These are phyloP conservation scores for Apus apus DNA, from an alignment of 2,113 vertebrate species.

Conservation along the genomic window DNA sequence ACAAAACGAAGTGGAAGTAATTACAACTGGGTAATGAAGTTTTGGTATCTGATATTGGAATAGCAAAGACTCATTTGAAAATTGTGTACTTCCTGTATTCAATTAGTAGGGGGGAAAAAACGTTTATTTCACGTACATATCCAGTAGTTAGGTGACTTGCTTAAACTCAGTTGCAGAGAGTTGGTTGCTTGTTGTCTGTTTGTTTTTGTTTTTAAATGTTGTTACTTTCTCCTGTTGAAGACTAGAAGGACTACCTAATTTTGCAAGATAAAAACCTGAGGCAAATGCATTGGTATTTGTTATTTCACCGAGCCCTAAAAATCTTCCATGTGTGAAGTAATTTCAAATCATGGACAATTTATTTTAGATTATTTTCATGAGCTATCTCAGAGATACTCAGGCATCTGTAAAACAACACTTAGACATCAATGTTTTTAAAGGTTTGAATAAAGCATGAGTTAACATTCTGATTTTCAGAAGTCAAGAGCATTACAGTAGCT, in stretches of 20 bases:
- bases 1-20: conserved; percentile 11
- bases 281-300: background rate
- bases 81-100: conserved; percentile 18
- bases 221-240: background rate
- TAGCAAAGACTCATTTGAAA: background rate
- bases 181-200: too few relatives aligned
- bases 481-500: background rate
- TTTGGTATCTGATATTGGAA: background rate
- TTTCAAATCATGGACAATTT: background rate
- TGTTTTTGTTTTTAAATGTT: background rate
- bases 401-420: background rate
- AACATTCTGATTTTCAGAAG: background rate
- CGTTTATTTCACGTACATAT: conserved; percentile 7
- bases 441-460: background rate
- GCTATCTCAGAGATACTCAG: background rate
- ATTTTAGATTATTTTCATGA: background rate
- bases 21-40: conserved; percentile 9
- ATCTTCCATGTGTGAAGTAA: background rate
- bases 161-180: background rate
- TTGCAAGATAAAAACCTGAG: background rate
- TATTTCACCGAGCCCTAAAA: background rate
- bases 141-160: background rate
- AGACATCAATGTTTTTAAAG: background rate
- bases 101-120: background rate
- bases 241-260: background rate